Conservation (phyloP, 2,113 vertebrate genomes). For the Piaya cayana region DNA sequence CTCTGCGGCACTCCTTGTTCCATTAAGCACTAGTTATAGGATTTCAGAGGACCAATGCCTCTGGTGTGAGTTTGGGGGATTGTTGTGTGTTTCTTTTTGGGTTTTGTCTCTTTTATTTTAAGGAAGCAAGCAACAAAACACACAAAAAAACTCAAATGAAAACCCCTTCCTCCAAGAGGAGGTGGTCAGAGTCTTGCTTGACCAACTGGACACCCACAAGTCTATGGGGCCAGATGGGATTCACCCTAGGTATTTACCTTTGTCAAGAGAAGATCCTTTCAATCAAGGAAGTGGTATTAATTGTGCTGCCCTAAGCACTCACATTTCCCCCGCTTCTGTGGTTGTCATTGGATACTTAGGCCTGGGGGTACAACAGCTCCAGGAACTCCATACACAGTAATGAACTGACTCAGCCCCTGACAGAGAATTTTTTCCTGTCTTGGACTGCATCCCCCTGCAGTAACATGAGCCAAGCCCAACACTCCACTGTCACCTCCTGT, state of each 20-base stretch:
- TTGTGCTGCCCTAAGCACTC: not conserved
- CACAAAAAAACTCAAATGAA: not conserved
- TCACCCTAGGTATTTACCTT: not conserved
- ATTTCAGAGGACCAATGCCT: not conserved
- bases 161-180: not conserved
- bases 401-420: not conserved
- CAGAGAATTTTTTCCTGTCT: not conserved
- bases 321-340: rapidly evolving
- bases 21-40: not conserved
- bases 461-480: not conserved
- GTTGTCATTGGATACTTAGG: not conserved
- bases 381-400: not conserved
- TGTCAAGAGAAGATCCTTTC: not conserved
- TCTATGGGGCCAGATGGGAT: too few relatives aligned
- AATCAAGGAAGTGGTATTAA: not conserved
- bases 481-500: not conserved
- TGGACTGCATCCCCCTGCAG: not conserved
- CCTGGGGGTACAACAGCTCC: not conserved
- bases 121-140: not conserved
- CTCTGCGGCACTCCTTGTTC: not conserved
- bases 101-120: not conserved
- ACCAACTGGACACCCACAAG: too few relatives aligned
- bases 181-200: too few relatives aligned
- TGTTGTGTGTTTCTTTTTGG: not conserved
- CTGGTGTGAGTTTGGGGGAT: not conserved